These are phyloP conservation scores for Galaxias olidus DNA, from an alignment of 2,797 vertebrate species.

Conservation along the genomic window DNA sequence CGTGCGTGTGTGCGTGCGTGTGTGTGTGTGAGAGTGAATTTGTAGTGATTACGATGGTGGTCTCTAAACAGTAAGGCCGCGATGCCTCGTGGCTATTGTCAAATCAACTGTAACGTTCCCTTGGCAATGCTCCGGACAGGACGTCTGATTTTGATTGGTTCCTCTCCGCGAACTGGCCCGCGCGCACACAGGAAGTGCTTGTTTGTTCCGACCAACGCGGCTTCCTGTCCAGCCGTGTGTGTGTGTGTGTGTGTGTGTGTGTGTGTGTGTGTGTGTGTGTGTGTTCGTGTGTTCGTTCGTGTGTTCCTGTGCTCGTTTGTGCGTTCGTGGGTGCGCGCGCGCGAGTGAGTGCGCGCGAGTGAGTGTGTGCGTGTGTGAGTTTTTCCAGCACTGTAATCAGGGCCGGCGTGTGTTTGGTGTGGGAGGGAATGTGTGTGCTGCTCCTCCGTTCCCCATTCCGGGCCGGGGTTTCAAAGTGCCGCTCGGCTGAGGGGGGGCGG, in stretches of 20 bases:
- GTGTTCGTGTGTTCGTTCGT: conserved; percentile 37
- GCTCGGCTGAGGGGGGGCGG: conserved; percentile 40
- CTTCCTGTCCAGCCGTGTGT: conserved; percentile 64
- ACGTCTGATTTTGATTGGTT: conserved; percentile 74
- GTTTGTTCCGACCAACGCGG: conserved; percentile 76
- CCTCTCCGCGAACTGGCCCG: conserved; percentile 69
- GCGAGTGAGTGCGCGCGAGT: no score
- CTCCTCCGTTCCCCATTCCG: conserved; percentile 71
- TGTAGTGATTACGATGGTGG: not conserved
- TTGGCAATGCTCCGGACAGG: conserved; percentile 65
- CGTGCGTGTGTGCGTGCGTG: conserved; percentile 4
- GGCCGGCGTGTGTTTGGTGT: conserved; percentile 60
- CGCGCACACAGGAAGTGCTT: conserved; percentile 80
- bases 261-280: not conserved
- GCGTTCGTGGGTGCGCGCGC: no score
- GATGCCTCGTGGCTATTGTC: conserved; percentile 81
- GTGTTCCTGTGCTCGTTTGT: conserved; percentile 24
- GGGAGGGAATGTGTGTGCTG: conserved; percentile 9
- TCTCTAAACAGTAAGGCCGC: conserved; percentile 72
- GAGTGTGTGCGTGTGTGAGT: not conserved
- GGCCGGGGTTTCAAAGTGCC: conserved; percentile 77
- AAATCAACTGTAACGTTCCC: conserved; percentile 83
- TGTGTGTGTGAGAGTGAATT: not conserved
- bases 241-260: no score
- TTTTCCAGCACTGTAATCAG: conserved; percentile 80